Percentiles rank a stretch among this genome's conserved stretches.
Evolutionary conservation across 2,888 invertebrate genomes (phyloP).

Genomic region (Chaetoderma sp.): DNA sequence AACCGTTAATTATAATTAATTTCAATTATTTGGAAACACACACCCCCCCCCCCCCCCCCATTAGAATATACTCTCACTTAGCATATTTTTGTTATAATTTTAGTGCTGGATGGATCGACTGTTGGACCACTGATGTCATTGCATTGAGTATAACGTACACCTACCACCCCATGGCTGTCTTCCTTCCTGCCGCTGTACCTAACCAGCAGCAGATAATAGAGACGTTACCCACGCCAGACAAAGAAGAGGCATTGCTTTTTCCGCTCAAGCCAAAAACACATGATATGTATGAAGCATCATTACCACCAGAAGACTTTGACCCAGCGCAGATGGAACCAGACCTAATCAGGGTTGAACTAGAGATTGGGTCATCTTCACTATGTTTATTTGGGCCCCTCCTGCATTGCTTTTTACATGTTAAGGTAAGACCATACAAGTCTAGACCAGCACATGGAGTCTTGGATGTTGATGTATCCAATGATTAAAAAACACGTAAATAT

Average conservation of each 20-base stretch:
- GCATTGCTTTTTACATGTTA: constrained; percentile 87
- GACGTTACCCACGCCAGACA: constrained; percentile 90
- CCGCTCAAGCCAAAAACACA: constrained; percentile 82
- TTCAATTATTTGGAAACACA: no score
- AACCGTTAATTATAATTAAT: no score
- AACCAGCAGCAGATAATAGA: constrained; percentile 30
- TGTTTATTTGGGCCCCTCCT: constrained; percentile 92
- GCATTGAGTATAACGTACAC: constrained; percentile 90
- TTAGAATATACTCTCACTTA: no score
- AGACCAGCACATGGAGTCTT: neutral
- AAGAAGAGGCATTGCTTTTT: constrained; percentile 90
- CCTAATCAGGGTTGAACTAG: constrained; percentile 89
- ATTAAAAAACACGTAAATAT: no score
- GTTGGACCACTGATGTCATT: constrained; percentile 95
- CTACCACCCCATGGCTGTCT: constrained; percentile 91
- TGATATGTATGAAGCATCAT: constrained; percentile 17
- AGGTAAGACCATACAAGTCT: constrained; percentile 70
- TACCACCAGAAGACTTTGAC: constrained; percentile 78
- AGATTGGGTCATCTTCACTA: constrained; percentile 93
- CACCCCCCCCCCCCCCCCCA: no score
- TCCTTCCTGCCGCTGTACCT: constrained; percentile 77
- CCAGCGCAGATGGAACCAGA: constrained; percentile 88
- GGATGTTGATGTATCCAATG: neutral
- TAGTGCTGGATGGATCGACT: constrained; percentile 89
- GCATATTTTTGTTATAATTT: constrained; percentile 26